Conservation (phyloP, 1,140 invertebrate species). For the Ylistrum balloti region DNA sequence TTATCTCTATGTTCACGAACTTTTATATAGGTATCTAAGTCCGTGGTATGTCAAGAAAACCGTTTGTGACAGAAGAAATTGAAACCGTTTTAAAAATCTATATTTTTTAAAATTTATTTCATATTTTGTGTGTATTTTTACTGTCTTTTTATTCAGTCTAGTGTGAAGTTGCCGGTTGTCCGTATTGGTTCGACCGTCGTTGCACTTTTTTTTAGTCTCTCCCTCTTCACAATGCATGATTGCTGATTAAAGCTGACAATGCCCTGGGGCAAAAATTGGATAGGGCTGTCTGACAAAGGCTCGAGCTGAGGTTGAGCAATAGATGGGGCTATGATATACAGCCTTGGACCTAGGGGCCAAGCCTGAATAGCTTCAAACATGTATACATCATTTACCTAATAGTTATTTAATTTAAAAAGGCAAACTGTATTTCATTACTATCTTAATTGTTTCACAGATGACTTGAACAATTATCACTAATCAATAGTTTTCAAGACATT, state of each 20-base stretch:
- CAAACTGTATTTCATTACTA: background rate
- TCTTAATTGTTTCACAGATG: background rate
- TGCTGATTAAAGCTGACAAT: constrained; percentile 51
- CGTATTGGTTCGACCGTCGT: background rate
- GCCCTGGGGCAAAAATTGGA: constrained; percentile 43
- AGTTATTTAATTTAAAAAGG: background rate
- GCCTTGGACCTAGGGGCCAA: background rate
- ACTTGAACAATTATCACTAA: background rate
- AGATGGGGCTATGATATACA: constrained; percentile 51
- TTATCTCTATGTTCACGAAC: too few species aligned
- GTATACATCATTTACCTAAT: background rate
- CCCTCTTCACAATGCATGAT: constrained; percentile 43
- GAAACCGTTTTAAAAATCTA: too few species aligned
- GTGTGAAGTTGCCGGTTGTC: background rate
- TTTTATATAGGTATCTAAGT: too few species aligned
- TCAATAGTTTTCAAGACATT: background rate
- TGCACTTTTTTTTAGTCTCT: background rate
- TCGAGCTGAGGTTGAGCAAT: constrained; percentile 48
- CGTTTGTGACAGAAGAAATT: too few species aligned
- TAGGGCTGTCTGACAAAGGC: constrained; percentile 46
- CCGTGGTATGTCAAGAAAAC: too few species aligned
- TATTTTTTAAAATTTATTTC: background rate
- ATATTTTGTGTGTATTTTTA: background rate
- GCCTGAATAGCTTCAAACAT: background rate
- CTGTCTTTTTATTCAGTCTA: background rate